Evolutionary conservation across 2,113 vertebrate genomes (phyloP).

Genomic region (Setophaga kirtlandii): DNA sequence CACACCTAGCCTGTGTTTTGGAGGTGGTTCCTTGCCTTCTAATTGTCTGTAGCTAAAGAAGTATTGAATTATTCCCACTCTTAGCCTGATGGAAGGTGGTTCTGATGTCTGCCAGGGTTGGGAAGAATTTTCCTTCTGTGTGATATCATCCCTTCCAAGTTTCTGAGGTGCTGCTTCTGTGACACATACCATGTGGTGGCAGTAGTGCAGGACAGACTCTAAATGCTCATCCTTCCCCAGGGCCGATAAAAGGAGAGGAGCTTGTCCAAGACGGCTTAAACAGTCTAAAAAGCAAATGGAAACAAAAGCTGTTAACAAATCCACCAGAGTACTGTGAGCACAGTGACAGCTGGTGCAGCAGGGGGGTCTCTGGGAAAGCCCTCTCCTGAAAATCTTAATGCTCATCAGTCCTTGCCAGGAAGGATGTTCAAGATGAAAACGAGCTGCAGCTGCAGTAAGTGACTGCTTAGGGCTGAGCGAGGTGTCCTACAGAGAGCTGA

Average conservation of each 20-base stretch:
- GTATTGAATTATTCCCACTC: not conserved
- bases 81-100: not conserved
- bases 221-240: conserved; percentile 83
- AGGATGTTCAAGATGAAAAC: not conserved
- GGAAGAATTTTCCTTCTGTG: not conserved
- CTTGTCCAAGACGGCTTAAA: conserved; percentile 81
- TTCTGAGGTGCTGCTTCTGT: not conserved
- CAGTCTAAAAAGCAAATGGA: conserved; percentile 75
- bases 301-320: not conserved
- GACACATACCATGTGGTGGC: conserved; percentile 85
- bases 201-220: conserved; percentile 78
- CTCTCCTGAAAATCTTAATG: not conserved
- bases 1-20: not conserved
- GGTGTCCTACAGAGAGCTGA: not conserved
- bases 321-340: not conserved
- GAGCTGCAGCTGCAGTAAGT: not conserved
- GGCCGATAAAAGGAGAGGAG: conserved; percentile 84
- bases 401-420: not conserved
- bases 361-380: not conserved
- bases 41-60: not conserved
- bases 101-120: not conserved
- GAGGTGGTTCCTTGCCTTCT: not conserved
- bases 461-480: not conserved
- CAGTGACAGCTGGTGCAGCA: not conserved
- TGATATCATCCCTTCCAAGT: not conserved